phyloP scores from a whole-genome alignment of 2,888 invertebrate genomes.

The Andrena bicolor region DNA sequence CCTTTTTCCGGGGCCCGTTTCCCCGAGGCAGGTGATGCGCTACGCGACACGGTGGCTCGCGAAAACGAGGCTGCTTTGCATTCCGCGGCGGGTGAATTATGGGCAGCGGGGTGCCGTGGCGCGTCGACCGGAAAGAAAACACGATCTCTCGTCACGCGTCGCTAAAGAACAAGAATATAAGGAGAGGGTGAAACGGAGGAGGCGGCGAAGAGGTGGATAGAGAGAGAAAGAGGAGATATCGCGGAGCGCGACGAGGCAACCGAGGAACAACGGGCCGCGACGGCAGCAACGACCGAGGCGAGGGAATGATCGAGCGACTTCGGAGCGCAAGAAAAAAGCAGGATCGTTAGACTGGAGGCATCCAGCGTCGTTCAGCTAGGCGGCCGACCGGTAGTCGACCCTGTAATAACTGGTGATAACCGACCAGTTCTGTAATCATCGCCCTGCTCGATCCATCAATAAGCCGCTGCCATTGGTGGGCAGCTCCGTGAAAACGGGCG shows the following conservation, averaged over 20 bases:
- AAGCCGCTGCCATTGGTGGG: not conserved
- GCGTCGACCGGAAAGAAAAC: slow-evolving; percentile 76
- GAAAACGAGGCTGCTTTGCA: slow-evolving; percentile 64
- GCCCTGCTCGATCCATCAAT: slow-evolving; percentile 59
- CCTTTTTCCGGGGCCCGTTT: not conserved
- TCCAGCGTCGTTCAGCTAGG: slow-evolving; percentile 37
- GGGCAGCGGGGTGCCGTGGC: slow-evolving; percentile 56
- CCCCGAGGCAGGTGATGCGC: slow-evolving; percentile 44
- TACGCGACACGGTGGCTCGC: slow-evolving; percentile 8
- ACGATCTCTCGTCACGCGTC: slow-evolving; percentile 79
- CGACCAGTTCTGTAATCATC: slow-evolving; percentile 68
- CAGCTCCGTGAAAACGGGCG: slow-evolving; percentile 51
- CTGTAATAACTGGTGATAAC: slow-evolving; percentile 73
- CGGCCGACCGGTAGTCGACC: slow-evolving; percentile 56
- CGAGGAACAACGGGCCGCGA: slow-evolving; percentile 19
- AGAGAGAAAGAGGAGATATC: slow-evolving; percentile 13
- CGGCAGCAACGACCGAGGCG: slow-evolving; percentile 27
- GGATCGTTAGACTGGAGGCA: slow-evolving; percentile 37
- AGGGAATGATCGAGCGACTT: slow-evolving; percentile 41
- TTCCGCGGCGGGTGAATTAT: slow-evolving; percentile 67
- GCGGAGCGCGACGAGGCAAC: slow-evolving; percentile 21
- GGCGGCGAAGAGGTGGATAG: not conserved
- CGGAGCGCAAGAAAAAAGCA: slow-evolving; percentile 27
- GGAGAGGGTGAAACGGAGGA: slow-evolving; percentile 30
- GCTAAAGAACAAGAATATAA: slow-evolving; percentile 66